Conservation (phyloP, 2,113 vertebrate genomes). For the Scatophagus argus region DNA sequence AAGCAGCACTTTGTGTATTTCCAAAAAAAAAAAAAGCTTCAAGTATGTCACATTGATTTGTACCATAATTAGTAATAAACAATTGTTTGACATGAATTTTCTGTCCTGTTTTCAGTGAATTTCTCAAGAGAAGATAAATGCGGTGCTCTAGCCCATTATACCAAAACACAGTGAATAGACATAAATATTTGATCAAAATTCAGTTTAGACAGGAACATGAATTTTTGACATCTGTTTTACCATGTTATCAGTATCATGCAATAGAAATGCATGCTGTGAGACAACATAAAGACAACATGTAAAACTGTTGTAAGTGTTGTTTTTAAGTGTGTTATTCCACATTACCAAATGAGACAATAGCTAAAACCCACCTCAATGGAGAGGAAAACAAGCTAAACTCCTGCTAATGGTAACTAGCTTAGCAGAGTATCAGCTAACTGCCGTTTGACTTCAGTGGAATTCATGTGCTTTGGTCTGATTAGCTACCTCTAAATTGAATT, state of each 20-base stretch:
- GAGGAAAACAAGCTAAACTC: not conserved
- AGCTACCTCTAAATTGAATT: not conserved
- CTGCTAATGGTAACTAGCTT: not conserved
- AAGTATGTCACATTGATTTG: conserved; percentile 99
- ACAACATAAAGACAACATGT: no score
- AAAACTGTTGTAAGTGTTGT: no score
- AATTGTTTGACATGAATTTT: conserved; percentile 96
- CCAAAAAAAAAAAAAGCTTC: conserved; percentile 90
- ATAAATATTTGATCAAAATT: not conserved
- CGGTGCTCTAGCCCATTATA: no score
- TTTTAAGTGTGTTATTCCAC: not conserved
- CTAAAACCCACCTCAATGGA: not conserved
- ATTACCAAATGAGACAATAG: not conserved
- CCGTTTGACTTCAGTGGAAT: not conserved
- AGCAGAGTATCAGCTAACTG: not conserved
- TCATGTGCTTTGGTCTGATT: not conserved
- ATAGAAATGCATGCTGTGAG: no score
- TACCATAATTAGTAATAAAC: conserved; percentile 99
- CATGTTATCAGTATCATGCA: not conserved
- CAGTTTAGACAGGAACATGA: not conserved
- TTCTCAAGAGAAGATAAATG: no score
- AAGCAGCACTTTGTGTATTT: conserved; percentile 99
- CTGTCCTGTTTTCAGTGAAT: conserved; percentile 68
- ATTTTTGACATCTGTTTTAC: no score
- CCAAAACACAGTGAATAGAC: no score